Evolutionary conservation across 2,797 vertebrate genomes (phyloP), one percentile per base, ranked within the genome.

Genomic region (Otolemur crassicaudatus): DNA sequence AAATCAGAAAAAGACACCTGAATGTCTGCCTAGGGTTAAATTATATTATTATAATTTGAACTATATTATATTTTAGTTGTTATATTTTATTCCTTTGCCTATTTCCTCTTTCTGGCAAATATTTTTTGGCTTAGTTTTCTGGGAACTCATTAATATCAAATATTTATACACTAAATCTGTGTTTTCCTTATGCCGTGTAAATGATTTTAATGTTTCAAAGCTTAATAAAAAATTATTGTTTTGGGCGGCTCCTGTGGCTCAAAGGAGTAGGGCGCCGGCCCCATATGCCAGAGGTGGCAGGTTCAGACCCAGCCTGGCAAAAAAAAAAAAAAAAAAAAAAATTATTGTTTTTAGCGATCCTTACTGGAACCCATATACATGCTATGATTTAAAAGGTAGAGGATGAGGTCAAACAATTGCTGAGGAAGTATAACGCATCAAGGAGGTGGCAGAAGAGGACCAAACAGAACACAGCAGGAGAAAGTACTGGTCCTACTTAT

Each of bases 1-100:
- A 90, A 97, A 87, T 87, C 29, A 91, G 46, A 77, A 95, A 90
- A 95, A 82, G 49, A 94, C 6, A 94, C 11, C 31, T 81, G 58
- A 91, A 85, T 94, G 53, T 88, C 34, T 92, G 16, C 10, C 31
- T 23, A 67, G 70, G 25, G 22, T 87, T 96, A 90, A 76, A 67
- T 77, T 65, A 61, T 27, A 94, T 89, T 93, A 53, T 53, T 63
- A 3, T 76, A 82, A 61, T 60, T 69, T 56, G 72, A 86, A 81
- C 86, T 61, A 37, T 60, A 81, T 19, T 40, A 40, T 69, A 67
- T 58, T 84, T 5, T 31, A 4, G 58, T 76, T 67, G 65, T 79
- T 79, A 22, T 69, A 90, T 91, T 85, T 88, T 89, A 89, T 72
- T 29, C 22, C 25, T 40, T 92, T 92, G 16, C 3, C 40, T 90